Percentiles rank a stretch among this genome's conserved stretches.
Conservation (phyloP, 2,888 invertebrate genomes). For the Patella ulyssiponensis region DNA sequence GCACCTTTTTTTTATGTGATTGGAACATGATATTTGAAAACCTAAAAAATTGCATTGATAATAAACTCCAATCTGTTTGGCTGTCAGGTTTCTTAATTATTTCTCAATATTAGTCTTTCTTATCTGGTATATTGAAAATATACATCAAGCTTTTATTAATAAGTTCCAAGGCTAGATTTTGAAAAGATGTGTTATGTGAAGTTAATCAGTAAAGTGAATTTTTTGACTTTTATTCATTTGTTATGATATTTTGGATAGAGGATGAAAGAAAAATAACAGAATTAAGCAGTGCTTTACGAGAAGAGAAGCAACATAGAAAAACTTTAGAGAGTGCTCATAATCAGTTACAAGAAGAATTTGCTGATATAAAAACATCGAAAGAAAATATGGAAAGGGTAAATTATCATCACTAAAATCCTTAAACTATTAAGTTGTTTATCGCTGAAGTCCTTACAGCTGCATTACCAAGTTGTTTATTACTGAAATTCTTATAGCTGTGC, state of each 20-base stretch:
- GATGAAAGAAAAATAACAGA: conserved; percentile 57
- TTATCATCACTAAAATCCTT: not conserved
- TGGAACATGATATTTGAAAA: too few relatives aligned
- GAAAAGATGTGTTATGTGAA: too few relatives aligned
- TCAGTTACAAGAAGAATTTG: conserved; percentile 58
- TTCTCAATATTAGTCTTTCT: too few relatives aligned
- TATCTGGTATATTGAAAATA: too few relatives aligned
- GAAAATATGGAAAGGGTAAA: conserved; percentile 61
- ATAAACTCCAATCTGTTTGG: too few relatives aligned
- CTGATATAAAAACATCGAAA: conserved; percentile 56
- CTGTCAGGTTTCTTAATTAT: too few relatives aligned
- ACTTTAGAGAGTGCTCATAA: conserved; percentile 54
- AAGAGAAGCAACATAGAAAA: conserved; percentile 61
- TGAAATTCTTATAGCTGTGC: not conserved
- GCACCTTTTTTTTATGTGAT: too few relatives aligned
- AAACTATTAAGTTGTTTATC: not conserved
- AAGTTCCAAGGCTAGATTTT: too few relatives aligned
- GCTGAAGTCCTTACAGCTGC: not conserved
- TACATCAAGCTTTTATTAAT: too few relatives aligned
- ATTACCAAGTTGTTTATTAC: not conserved
- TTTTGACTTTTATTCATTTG: not conserved
- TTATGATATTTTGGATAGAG: conserved; percentile 47
- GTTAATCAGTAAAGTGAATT: too few relatives aligned
- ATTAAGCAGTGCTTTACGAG: conserved; percentile 51
- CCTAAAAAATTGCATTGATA: too few relatives aligned